Conservation (phyloP, 2,113 vertebrate genomes). For the Lipotes vexillifer region DNA sequence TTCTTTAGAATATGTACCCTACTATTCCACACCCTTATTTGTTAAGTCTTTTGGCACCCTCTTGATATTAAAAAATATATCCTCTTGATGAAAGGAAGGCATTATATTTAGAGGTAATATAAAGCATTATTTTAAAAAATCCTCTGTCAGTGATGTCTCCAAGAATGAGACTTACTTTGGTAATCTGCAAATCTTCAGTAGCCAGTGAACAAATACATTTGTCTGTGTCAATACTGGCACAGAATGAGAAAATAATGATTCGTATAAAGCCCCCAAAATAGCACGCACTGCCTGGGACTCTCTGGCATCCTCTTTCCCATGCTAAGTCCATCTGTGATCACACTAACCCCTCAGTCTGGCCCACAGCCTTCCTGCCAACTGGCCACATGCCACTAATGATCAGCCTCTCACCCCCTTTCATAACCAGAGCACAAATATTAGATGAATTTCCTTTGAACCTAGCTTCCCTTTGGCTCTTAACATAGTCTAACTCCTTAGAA, state of each 20-base stretch:
- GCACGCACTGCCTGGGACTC: neutral
- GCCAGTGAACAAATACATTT: neutral
- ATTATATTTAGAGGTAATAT: neutral
- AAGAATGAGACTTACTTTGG: neutral
- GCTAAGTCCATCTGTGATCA: constrained; percentile 61
- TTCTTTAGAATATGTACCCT: neutral
- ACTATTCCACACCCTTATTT: neutral
- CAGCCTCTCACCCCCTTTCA: constrained; percentile 23
- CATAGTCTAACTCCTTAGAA: constrained; percentile 32
- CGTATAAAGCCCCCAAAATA: constrained; percentile 54
- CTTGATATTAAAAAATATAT: neutral
- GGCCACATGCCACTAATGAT: constrained; percentile 25
- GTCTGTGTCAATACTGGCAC: constrained; percentile 28
- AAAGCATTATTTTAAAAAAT: neutral
- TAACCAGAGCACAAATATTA: constrained; percentile 58
- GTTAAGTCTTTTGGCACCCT: neutral
- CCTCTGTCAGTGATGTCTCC: neutral
- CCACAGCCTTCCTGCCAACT: constrained; percentile 58
- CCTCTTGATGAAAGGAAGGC: neutral
- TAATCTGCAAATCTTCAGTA: neutral
- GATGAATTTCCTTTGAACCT: constrained; percentile 76
- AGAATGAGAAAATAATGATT: constrained; percentile 55
- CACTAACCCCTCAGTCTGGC: constrained; percentile 43
- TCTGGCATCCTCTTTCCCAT: constrained; percentile 27
- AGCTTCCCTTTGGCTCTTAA: constrained; percentile 49